Evolutionary conservation across 2,113 vertebrate species (phyloP).

Genomic region (Neopipo cinnamomea): DNA sequence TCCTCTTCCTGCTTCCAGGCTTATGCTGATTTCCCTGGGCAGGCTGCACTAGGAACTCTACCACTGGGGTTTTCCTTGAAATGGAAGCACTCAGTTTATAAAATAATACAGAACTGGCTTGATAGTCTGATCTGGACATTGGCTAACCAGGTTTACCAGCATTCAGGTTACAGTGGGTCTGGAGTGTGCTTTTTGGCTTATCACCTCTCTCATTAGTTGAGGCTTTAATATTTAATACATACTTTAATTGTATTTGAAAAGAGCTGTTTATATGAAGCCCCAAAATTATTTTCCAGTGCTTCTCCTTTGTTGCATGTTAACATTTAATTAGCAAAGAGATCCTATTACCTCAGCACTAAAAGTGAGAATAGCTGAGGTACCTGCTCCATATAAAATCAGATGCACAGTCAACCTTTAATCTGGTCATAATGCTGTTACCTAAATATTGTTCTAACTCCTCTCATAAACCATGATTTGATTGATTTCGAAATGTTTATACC

Average conservation of each 20-base stretch:
- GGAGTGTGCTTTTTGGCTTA: background rate
- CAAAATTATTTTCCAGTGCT: constrained; percentile 31
- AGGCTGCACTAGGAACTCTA: background rate
- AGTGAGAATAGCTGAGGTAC: constrained; percentile 22
- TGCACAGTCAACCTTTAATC: constrained; percentile 13
- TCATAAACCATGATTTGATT: constrained; percentile 25
- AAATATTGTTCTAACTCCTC: background rate
- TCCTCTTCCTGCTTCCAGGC: background rate
- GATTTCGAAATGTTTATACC: constrained; percentile 39
- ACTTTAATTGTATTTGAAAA: background rate
- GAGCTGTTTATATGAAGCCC: background rate
- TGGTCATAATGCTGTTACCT: background rate
- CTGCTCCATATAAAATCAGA: background rate
- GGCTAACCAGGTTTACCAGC: background rate
- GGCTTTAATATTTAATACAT: background rate
- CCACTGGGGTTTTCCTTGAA: background rate
- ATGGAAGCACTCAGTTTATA: background rate
- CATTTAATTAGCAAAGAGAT: constrained; percentile 43
- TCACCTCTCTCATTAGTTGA: background rate
- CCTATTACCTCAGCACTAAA: background rate
- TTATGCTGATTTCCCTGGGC: background rate
- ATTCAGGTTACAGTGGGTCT: background rate
- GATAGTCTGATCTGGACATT: background rate
- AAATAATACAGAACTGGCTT: background rate
- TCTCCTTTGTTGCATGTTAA: constrained; percentile 39